Conservation (phyloP, 2,888 invertebrate species). For the Patella caerulea region DNA sequence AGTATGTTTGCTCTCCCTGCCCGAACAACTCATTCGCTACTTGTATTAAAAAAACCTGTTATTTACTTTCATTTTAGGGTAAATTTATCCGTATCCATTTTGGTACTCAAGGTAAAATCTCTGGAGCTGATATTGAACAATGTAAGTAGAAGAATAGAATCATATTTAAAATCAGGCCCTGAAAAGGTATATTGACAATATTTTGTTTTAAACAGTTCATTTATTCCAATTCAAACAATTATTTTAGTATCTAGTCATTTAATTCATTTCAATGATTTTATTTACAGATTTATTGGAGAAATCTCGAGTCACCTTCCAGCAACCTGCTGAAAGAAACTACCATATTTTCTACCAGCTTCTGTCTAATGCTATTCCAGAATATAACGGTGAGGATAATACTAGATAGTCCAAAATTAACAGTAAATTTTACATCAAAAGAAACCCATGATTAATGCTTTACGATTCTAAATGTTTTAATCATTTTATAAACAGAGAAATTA, state of each 20-base stretch:
- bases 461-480: background rate
- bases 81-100: conserved; percentile 99
- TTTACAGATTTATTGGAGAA: conserved; percentile 96
- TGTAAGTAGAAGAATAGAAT: conserved; percentile 76
- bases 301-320: conserved; percentile 99
- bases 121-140: conserved; percentile 99
- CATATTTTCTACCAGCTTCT: conserved; percentile 99
- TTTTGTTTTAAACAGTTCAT: background rate
- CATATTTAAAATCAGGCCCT: background rate
- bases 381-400: conserved; percentile 39
- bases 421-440: background rate
- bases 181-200: background rate
- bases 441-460: background rate
- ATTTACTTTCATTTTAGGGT: conserved; percentile 78
- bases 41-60: background rate
- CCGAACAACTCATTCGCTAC: too few relatives aligned
- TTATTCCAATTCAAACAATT: background rate
- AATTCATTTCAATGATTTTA: background rate
- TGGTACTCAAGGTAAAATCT: conserved; percentile 98
- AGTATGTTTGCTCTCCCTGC: background rate
- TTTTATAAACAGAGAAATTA: conserved; percentile 81
- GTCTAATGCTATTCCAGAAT: conserved; percentile 51
- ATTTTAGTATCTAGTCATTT: background rate
- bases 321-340: conserved; percentile 94
- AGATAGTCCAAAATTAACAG: background rate